Evolutionary conservation across 2,797 vertebrate genomes (phyloP).

Genomic region (Mormyrus hasselquistii): DNA sequence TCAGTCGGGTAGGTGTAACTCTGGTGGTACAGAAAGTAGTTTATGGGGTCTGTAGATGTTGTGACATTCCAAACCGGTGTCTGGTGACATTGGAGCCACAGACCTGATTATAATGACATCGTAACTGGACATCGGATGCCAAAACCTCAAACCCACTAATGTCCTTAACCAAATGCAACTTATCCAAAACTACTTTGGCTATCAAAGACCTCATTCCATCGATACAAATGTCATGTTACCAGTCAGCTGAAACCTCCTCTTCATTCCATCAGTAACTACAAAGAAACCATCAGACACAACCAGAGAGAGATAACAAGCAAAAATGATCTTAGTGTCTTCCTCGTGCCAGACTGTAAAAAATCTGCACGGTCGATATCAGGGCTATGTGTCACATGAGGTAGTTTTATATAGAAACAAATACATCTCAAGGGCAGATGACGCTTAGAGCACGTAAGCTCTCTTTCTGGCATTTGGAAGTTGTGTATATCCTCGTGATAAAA

Average conservation of each 20-base stretch:
- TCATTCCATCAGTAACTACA: not conserved
- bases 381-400: not conserved
- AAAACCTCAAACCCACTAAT: not conserved
- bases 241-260: not conserved
- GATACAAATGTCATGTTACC: not conserved
- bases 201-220: not conserved
- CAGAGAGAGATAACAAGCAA: not conserved
- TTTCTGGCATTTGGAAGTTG: not conserved
- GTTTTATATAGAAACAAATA: not conserved
- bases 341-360: not conserved
- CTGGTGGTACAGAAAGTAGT: not conserved
- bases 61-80: not conserved
- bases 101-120: not conserved
- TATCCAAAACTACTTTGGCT: conserved; percentile 7
- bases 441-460: not conserved
- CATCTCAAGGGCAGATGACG: conserved; percentile 5
- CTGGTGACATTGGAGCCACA: not conserved
- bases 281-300: not conserved
- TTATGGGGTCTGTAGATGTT: not conserved
- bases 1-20: not conserved
- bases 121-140: not conserved
- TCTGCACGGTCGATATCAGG: not conserved
- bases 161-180: not conserved
- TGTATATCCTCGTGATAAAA: not conserved
- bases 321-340: not conserved